Percentiles rank a stretch among this genome's conserved stretches.
These are phyloP conservation scores for Drosophila athabasca DNA, from an alignment of 1,140 invertebrate species.

Conservation along the genomic window DNA sequence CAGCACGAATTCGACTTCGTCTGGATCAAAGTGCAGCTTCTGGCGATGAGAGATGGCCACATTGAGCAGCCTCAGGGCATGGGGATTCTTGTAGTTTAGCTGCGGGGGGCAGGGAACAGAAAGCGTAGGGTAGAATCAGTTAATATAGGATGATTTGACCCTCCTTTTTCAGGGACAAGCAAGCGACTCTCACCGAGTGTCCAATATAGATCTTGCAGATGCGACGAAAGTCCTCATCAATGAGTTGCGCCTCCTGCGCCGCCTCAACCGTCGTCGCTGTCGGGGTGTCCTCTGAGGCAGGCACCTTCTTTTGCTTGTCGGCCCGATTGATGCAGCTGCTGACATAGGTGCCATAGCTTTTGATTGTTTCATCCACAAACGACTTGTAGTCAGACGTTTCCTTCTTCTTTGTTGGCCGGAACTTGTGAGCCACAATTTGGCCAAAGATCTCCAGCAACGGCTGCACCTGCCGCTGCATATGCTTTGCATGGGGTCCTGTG, in stretches of 20 bases:
- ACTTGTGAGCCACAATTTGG: constrained; percentile 56
- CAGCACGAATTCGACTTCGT: constrained; percentile 77
- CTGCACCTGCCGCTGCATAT: constrained; percentile 61
- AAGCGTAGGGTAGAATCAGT: background rate
- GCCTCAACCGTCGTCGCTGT: background rate
- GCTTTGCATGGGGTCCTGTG: constrained; percentile 45
- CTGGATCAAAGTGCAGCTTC: constrained; percentile 70
- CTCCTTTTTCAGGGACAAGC: no score
- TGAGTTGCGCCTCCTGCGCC: constrained; percentile 4
- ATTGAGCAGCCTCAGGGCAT: constrained; percentile 68
- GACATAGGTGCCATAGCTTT: constrained; percentile 56
- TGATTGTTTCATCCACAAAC: constrained; percentile 55
- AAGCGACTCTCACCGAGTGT: constrained; percentile 59
- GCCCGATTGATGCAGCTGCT: constrained; percentile 63
- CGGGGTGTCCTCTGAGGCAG: no score
- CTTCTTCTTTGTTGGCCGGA: constrained; percentile 49
- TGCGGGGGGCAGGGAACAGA: constrained; percentile 7
- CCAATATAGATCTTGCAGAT: constrained; percentile 82
- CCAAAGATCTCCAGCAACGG: constrained; percentile 66
- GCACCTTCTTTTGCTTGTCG: constrained; percentile 2
- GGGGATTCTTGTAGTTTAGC: constrained; percentile 69
- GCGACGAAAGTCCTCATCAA: constrained; percentile 72
- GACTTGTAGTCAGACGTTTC: constrained; percentile 43
- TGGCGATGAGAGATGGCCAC: constrained; percentile 71
- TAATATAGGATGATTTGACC: no score